Conservation (phyloP, 2,113 vertebrate species). For the Sphyrna mokarran region DNA sequence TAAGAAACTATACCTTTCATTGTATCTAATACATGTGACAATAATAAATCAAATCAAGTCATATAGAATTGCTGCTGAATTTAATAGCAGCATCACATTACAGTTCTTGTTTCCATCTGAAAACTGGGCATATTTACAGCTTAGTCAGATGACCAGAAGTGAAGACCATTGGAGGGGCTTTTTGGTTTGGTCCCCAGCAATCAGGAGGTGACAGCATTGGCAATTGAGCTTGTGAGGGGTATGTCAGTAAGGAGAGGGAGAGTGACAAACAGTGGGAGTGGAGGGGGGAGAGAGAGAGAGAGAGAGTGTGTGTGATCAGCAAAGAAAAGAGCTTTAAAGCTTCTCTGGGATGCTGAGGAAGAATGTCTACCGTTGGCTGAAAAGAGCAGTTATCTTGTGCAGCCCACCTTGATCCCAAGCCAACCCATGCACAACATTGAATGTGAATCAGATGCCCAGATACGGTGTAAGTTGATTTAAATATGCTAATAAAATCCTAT, state of each 20-base stretch:
- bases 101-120: too few relatives aligned
- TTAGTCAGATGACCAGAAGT: too few relatives aligned
- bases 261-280: background rate
- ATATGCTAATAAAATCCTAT: background rate
- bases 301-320: background rate
- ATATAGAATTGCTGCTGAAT: too few relatives aligned
- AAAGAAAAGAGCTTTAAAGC: too few relatives aligned
- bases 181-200: background rate
- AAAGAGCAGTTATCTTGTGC: background rate
- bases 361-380: background rate
- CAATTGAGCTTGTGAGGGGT: background rate
- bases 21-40: too few relatives aligned
- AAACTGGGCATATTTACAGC: too few relatives aligned
- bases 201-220: background rate
- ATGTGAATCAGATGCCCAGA: background rate
- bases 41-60: too few relatives aligned
- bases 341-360: background rate
- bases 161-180: background rate
- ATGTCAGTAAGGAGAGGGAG: background rate
- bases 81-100: too few relatives aligned
- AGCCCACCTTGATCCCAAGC: background rate
- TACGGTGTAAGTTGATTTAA: background rate
- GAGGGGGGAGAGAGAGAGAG: background rate
- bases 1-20: too few relatives aligned
- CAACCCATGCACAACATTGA: background rate